Evolutionary conservation across 1,140 invertebrate species (phyloP).

Genomic region (Drosophila sucinea): DNA sequence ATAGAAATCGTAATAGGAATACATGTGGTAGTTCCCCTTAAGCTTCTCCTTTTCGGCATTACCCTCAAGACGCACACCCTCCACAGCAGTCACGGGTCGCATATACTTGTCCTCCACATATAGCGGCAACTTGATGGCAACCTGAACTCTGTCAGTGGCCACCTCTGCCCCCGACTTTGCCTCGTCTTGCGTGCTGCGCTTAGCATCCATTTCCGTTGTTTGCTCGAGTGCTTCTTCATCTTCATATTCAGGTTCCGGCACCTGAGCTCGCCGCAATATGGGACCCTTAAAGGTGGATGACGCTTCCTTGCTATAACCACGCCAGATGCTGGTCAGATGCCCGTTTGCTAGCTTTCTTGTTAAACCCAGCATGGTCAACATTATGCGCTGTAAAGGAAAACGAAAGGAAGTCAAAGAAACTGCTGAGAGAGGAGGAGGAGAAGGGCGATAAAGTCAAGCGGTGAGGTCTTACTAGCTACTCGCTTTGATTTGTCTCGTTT

Average conservation of each 20-base stretch:
- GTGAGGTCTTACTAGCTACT: slow-evolving; percentile 36
- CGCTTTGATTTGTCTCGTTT: slow-evolving; percentile 25
- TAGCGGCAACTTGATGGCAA: slow-evolving; percentile 7
- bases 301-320: not conserved
- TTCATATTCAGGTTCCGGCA: slow-evolving; percentile 12
- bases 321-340: slow-evolving; percentile 1
- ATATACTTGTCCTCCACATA: slow-evolving; percentile 26
- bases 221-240: not conserved
- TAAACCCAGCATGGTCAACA: slow-evolving; percentile 20
- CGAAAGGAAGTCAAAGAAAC: not conserved
- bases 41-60: not conserved
- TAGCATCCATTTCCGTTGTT: not conserved
- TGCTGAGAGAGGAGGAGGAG: not conserved
- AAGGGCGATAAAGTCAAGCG: slow-evolving; percentile 22
- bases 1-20: slow-evolving; percentile 23
- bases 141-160: slow-evolving; percentile 5
- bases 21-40: slow-evolving; percentile 1
- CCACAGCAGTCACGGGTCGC: slow-evolving; percentile 2
- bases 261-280: slow-evolving; percentile 14
- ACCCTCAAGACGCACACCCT: slow-evolving; percentile 3
- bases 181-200: not conserved
- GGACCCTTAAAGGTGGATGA: slow-evolving; percentile 13
- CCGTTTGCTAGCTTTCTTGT: slow-evolving; percentile 16
- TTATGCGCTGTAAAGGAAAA: slow-evolving; percentile 3
- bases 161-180: not conserved